A percentile compares a stretch with the other conserved stretches of the same genome.
These are phyloP conservation scores for Morinoia aosen DNA, from an alignment of 2,888 invertebrate species.

Conservation along the genomic window DNA sequence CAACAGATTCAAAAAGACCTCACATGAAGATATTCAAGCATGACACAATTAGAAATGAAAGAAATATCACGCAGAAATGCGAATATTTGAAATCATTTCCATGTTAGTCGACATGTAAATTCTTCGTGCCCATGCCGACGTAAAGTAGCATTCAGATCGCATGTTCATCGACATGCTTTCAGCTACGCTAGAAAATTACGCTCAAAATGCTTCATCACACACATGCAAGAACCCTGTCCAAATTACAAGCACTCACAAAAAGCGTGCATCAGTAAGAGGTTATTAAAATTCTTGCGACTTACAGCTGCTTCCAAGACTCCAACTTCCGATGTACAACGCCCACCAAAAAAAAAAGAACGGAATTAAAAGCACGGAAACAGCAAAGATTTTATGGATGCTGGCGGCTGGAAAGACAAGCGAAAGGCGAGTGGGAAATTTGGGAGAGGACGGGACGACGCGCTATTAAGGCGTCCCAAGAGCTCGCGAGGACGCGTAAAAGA, in stretches of 20 bases:
- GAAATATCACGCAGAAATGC: too few relatives aligned
- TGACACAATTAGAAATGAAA: too few relatives aligned
- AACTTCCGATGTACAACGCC: conserved; percentile 16
- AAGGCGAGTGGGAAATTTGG: conserved; percentile 8
- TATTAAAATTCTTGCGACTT: not conserved
- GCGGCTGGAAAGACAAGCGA: not conserved
- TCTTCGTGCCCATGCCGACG: too few relatives aligned
- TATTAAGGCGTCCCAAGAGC: conserved; percentile 10
- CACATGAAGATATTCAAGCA: too few relatives aligned
- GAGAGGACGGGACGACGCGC: not conserved
- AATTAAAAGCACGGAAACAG: not conserved
- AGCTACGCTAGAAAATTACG: not conserved
- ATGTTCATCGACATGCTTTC: not conserved
- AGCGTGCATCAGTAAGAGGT: not conserved
- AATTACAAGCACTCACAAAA: not conserved
- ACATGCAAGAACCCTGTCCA: not conserved
- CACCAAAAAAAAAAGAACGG: not conserved
- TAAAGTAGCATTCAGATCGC: not conserved
- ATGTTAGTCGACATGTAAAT: too few relatives aligned
- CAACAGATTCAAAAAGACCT: too few relatives aligned
- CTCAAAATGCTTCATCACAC: not conserved
- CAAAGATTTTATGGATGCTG: conserved; percentile 26
- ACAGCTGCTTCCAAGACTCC: not conserved
- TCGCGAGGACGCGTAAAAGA: not conserved
- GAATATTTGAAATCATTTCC: too few relatives aligned